Base-by-base conservation (phyloP, 2,113 vertebrate species). In the Meriones unguiculatus region DNA sequence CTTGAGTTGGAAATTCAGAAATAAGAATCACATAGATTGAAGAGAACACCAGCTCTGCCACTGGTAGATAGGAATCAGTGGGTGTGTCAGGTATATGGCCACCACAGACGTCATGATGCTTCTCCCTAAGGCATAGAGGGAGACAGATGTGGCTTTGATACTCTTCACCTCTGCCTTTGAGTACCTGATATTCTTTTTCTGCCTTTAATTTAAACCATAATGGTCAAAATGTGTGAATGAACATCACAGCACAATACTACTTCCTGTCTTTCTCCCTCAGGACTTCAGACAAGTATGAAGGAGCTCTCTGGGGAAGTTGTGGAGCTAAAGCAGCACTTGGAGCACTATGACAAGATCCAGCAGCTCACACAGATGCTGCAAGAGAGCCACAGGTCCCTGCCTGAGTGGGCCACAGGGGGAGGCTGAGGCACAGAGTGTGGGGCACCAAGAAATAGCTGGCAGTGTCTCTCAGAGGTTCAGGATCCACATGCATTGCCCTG, bases 331-430 rank as follows among this genome's bases (percentile, higher is more conserved):
- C 97, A 98, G 94, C 98, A 98, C 52, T 94, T 99, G 17, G 97
- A 98, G 13, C 98, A 98, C 46, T 97, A 97, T 0, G 98, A 98
- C 94, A 98, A 96, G 89, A 96, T 98, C 80, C 98, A 98, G 73
- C 98, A 98, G 28, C 97, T 99, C 78, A 98, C 97, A 24, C 96
- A 97, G 76, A 98, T 98, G 98, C 97, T 98, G 73, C 98, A 99
- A 84, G 99, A 99, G 97, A 99, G 98, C 96, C 99, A 99, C 97
- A 98, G 98, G 99, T 98, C 15, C 38, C 28, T 85, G 92, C 80
- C 38, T 24, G 10, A 2, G 67, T 3, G 0, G 41, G 32, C 28
- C 7, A 77, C 24, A 8, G 52, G 5, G 35, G 54, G 41, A 25
- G 32, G 35, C 84, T 20, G 10, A 35, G 75, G 84, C 38, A 18